Base-by-base conservation (phyloP, 2,888 invertebrate genomes). In the Andrena fulva region DNA sequence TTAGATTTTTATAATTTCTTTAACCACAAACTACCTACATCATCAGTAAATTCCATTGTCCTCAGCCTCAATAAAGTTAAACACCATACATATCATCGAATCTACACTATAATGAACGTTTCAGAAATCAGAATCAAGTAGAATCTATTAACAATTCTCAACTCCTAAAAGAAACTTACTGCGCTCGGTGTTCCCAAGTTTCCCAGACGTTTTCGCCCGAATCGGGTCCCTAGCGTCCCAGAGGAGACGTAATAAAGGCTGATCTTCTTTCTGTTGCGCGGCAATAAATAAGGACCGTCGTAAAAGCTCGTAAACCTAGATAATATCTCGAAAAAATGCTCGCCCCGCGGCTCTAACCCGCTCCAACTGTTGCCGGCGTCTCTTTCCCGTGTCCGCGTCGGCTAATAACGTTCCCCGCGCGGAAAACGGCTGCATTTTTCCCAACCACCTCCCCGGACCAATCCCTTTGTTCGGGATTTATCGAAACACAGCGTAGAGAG, bases 241-340 rank as follows among this genome's bases (percentile, higher is more conserved):
- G 29, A 60, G 29, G 29, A 70, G 35, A 24, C 31, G 76, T 75
- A 86, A 80, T 82, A 86, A 85, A 84, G 35, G 60, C 77, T 73
- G 77, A 75, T 82, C 85, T 79, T 71, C 63, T 71, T 82, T 79
- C 70, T 2, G 73, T 87, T 80, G 78, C 75, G 67, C 80, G 31
- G 85, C 83, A 87, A 89, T 91, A 91, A 92, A 91, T 90, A 89
- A 90, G 82, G 68, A 31, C 33, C 83, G 89, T 88, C 91, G 89
- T 78, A 87, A 91, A 92, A 89, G 86, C 77, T 85, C 87, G 81
- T 85, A 90, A 90, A 89, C 88, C 87, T 24, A 86, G 88, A 87
- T 88, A 86, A 86, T 90, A 92, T 91, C 90, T 89, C 50, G 78
- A 77, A 86, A 88, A 83, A 77, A 69, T 59, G 71, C 68, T 76